Conservation (phyloP, 2,888 invertebrate genomes). For the Choristoneura rosaceana region DNA sequence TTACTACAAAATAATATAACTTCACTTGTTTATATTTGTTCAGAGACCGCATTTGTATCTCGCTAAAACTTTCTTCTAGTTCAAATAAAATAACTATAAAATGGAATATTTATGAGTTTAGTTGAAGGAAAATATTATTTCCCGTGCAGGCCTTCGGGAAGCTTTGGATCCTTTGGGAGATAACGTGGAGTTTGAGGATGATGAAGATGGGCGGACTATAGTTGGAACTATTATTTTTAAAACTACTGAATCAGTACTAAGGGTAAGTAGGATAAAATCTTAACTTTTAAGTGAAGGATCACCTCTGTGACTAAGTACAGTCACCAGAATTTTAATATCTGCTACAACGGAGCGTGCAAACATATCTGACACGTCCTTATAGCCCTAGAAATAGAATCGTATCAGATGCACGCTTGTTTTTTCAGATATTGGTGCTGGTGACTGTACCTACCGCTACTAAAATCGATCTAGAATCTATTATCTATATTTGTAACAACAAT, state of each 20-base stretch:
- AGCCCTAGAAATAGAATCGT: too few relatives aligned
- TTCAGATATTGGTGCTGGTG: too few relatives aligned
- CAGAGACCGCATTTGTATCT: slow-evolving; percentile 1
- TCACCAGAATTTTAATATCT: too few relatives aligned
- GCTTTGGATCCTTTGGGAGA: slow-evolving; percentile 69
- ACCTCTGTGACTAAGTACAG: too few relatives aligned
- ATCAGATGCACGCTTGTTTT: too few relatives aligned
- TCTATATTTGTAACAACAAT: too few relatives aligned
- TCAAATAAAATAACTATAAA: slow-evolving; percentile 29
- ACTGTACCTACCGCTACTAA: too few relatives aligned
- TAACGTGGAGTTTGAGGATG: slow-evolving; percentile 73
- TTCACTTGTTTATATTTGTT: slow-evolving; percentile 1
- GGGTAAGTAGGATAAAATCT: slow-evolving; percentile 59
- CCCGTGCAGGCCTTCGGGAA: slow-evolving; percentile 65
- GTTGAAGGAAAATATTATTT: slow-evolving; percentile 31
- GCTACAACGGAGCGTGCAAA: too few relatives aligned
- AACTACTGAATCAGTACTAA: slow-evolving; percentile 73
- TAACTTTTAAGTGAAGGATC: too few relatives aligned
- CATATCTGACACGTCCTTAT: too few relatives aligned
- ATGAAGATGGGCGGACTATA: slow-evolving; percentile 76
- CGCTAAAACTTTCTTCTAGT: slow-evolving; percentile 1
- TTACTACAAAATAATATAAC: slow-evolving; percentile 15
- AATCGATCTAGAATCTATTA: too few relatives aligned
- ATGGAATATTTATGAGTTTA: slow-evolving; percentile 29
- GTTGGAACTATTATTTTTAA: slow-evolving; percentile 78